Evolutionary conservation across 2,113 vertebrate species (phyloP).

Genomic region (Vireo altiloquus): DNA sequence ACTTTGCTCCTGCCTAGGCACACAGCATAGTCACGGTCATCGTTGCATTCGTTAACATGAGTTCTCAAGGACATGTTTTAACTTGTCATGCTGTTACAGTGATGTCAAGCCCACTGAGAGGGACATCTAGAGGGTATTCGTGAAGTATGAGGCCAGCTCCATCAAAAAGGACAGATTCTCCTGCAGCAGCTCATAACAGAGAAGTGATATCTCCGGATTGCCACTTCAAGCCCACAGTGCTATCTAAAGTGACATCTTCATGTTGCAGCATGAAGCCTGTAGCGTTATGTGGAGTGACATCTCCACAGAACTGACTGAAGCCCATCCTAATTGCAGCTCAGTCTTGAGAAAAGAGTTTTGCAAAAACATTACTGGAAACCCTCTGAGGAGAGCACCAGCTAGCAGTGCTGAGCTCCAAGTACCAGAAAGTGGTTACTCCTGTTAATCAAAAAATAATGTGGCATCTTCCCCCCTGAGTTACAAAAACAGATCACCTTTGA

Average conservation of each 20-base stretch:
- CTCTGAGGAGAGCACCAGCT: neutral
- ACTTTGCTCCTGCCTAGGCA: neutral
- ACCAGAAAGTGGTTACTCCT: neutral
- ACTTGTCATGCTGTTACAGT: slow-evolving; percentile 16
- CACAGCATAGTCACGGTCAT: neutral
- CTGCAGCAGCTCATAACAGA: neutral
- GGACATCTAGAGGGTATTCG: neutral
- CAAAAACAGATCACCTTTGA: neutral
- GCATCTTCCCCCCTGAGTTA: neutral
- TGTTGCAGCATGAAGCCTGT: neutral
- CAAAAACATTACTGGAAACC: neutral
- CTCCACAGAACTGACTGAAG: slow-evolving; percentile 21
- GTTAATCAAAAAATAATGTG: neutral
- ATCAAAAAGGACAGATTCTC: slow-evolving; percentile 33
- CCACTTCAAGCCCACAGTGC: neutral
- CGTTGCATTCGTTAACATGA: neutral
- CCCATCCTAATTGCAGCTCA: slow-evolving; percentile 1
- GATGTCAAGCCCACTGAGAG: slow-evolving; percentile 35
- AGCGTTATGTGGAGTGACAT: neutral
- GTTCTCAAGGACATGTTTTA: slow-evolving; percentile 50
- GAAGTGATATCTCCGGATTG: slow-evolving; percentile 32
- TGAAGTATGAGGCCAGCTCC: neutral
- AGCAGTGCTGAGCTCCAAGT: neutral
- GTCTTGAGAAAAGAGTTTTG: neutral
- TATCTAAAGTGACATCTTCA: slow-evolving; percentile 42